phyloP scores from a whole-genome alignment of 2,797 vertebrate species.

The Gallinago stenura region DNA sequence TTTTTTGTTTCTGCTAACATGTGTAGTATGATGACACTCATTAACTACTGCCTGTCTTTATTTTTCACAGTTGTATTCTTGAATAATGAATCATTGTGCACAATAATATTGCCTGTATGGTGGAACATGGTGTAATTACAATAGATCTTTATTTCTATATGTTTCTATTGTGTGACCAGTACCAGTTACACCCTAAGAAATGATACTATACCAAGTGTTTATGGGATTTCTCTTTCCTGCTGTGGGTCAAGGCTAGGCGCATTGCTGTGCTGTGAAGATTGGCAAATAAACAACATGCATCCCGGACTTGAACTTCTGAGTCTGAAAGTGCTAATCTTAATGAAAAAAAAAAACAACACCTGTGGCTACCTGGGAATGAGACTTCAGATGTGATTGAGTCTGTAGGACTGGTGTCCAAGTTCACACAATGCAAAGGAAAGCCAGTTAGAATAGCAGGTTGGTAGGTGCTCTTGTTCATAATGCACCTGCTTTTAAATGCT shows the following conservation, averaged over 20 bases:
- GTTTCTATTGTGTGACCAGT: conserved; percentile 32
- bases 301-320: background rate
- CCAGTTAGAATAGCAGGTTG: background rate
- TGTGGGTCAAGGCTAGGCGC: background rate
- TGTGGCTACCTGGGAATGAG: background rate
- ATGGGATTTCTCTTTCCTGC: background rate
- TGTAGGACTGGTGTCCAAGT: background rate
- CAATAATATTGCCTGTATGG: conserved; percentile 31
- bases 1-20: conserved; percentile 15
- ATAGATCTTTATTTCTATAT: conserved; percentile 54
- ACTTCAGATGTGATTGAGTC: background rate
- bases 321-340: background rate
- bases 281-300: background rate
- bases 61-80: conserved; percentile 61
- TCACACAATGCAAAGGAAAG: background rate
- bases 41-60: conserved; percentile 31
- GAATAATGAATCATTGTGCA: conserved; percentile 61
- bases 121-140: conserved; percentile 19
- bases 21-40: conserved; percentile 29
- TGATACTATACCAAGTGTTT: background rate
- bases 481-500: background rate
- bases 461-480: background rate
- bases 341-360: background rate
- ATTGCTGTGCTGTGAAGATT: background rate
- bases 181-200: background rate